phyloP scores from a whole-genome alignment of 37 sponge, comb jelly and placozoan species.

The Chondrosia reniformis region DNA sequence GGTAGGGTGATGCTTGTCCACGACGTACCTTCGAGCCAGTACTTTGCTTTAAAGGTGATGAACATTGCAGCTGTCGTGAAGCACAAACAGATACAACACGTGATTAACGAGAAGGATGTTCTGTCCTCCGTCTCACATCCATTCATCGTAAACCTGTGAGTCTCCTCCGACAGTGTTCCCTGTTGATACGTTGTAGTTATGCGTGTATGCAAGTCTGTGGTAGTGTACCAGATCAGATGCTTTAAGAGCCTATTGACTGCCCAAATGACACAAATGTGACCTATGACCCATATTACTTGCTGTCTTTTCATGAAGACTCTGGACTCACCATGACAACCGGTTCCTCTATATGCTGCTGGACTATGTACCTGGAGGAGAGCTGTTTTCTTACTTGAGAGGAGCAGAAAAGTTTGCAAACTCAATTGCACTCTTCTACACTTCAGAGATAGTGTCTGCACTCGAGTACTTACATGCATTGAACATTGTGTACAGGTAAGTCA shows the following conservation, averaged over 20 bases:
- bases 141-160: conserved; percentile 93
- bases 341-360: conserved; percentile 94
- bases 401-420: conserved; percentile 71
- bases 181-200: conserved; percentile 15
- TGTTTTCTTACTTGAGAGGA: conserved; percentile 88
- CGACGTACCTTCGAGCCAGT: conserved; percentile 54
- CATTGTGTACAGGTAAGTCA: conserved; percentile 73
- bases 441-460: conserved; percentile 90
- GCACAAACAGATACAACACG: conserved; percentile 89
- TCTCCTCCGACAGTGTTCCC: neutral
- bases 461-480: conserved; percentile 84
- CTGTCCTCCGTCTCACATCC: conserved; percentile 72
- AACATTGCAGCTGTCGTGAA: conserved; percentile 82
- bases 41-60: conserved; percentile 90
- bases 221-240: conserved; percentile 15
- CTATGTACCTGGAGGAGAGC: conserved; percentile 87
- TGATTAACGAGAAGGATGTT: conserved; percentile 84
- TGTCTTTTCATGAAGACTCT: conserved; percentile 37
- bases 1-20: conserved; percentile 81
- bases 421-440: conserved; percentile 74
- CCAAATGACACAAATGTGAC: neutral
- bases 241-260: too few species aligned
- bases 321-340: conserved; percentile 84
- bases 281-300: neutral
- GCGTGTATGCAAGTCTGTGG: conserved; percentile 26